Evolutionary conservation across 2,888 invertebrate species (phyloP), one percentile per base, ranked within the genome.

Genomic region (Thelaira solivaga): DNA sequence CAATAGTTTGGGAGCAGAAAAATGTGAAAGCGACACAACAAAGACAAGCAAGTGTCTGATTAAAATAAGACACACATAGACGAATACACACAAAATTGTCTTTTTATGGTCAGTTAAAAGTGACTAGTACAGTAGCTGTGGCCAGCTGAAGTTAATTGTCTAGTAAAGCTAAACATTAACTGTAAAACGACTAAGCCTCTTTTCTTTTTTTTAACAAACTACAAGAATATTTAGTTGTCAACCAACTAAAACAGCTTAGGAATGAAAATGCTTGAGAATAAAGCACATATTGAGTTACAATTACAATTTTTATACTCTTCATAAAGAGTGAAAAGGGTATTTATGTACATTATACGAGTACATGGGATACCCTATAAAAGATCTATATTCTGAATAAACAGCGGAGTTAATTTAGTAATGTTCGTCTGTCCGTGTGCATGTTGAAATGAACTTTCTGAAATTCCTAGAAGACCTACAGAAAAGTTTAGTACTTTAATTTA

Each of bases 131-230:
- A 75, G 67, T 75, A 75, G 74, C 74, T 65, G 68, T 61, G 57
- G 57, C 68, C 80, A 59, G 80, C 73, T 76, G 80, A 76, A 76
- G 80, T 80, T 80, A 80, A 80, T 80, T 73, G 76, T 53, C 78
- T 65, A 65, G 68, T 74, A 74, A 78, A 78, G 73, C 68, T 59
- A 73, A 67, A 51, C 59, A 73, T 67, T 61, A 53, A 53, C 59
- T 39, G 53, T 74, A 36, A 26, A 65, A 73, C 49, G 65, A 11
- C 74, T 74, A 31, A 53, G 53, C 45, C 61, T 39, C 31, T 36
- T 39, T 55, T 68, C 53, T 47, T 36, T 39, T 55, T 68, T 45
- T 47, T 39, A 47, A 62, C 53, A 68, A 61, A 68, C 53, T 53
- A 29, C 61, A 43, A 13, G 26, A 61, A 29, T 51, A 36, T 67